These are phyloP conservation scores for Periparus ater DNA, from an alignment of 2,797 vertebrate genomes.

Conservation along the genomic window DNA sequence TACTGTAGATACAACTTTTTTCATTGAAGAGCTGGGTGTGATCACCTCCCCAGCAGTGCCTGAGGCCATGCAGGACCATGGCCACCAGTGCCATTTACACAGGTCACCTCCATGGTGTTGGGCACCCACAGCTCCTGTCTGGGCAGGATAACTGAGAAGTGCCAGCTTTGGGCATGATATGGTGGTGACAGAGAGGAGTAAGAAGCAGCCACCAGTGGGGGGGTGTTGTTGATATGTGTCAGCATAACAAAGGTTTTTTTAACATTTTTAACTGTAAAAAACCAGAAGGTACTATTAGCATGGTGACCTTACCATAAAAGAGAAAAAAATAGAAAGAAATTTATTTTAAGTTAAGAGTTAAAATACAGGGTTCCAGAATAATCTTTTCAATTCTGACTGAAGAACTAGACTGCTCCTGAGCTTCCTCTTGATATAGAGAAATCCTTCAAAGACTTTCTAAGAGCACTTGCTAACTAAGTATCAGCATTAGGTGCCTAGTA, in stretches of 20 bases:
- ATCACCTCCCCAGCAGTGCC: neutral
- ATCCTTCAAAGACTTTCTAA: neutral
- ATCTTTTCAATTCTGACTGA: neutral
- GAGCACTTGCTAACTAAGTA: neutral
- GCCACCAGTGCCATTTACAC: neutral
- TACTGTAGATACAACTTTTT: neutral
- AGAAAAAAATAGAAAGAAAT: neutral
- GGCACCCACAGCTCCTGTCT: neutral
- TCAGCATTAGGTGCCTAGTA: neutral
- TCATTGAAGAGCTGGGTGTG: rapidly evolving
- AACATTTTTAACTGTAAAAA: neutral
- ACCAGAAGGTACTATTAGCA: neutral
- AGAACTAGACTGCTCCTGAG: neutral
- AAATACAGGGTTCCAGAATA: neutral
- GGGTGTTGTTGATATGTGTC: neutral
- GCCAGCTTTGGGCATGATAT: rapidly evolving
- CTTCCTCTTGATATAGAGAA: neutral
- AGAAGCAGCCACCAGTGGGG: neutral
- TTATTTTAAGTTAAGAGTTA: neutral
- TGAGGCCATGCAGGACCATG: neutral
- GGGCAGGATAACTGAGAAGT: rapidly evolving
- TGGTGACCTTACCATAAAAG: neutral
- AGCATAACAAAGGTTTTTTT: neutral
- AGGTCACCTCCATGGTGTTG: neutral
- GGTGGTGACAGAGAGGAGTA: neutral